Percentiles rank a stretch among this genome's conserved stretches.
phyloP scores from a whole-genome alignment of 2,797 vertebrate genomes.

The Jordanella pulchra region DNA sequence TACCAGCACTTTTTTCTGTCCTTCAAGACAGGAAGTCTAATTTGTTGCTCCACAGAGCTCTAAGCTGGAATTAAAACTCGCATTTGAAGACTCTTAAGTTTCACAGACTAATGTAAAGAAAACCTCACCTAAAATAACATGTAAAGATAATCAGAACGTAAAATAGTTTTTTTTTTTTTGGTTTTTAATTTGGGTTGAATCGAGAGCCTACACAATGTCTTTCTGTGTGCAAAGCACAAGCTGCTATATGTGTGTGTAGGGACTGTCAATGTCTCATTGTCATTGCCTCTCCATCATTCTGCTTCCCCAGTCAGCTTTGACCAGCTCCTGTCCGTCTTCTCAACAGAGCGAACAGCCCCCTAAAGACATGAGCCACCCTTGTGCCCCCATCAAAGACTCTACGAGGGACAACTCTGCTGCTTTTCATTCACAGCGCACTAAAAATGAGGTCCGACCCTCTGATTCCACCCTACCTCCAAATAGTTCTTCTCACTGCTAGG shows the following conservation, averaged over 20 bases:
- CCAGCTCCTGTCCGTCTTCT: slow-evolving; percentile 66
- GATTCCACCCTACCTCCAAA: slow-evolving; percentile 31
- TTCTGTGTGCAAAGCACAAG: neutral
- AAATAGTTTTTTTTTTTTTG: slow-evolving; percentile 12
- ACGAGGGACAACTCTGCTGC: slow-evolving; percentile 83
- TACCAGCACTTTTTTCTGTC: neutral
- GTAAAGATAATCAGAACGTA: neutral
- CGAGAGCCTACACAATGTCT: slow-evolving; percentile 2
- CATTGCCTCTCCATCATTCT: slow-evolving; percentile 62
- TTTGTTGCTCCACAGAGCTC: neutral
- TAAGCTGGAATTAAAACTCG: neutral
- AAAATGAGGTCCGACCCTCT: slow-evolving; percentile 84
- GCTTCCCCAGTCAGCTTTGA: slow-evolving; percentile 70
- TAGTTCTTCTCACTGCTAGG: slow-evolving; percentile 45
- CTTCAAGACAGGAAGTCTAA: neutral
- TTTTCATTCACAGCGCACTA: slow-evolving; percentile 86
- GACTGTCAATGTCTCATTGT: slow-evolving; percentile 51
- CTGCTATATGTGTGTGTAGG: slow-evolving; percentile 26
- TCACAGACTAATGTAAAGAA: slow-evolving; percentile 11
- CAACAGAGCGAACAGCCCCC: slow-evolving; percentile 86
- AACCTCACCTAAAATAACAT: neutral
- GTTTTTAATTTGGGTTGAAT: neutral
- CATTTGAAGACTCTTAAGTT: neutral
- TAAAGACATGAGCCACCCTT: slow-evolving; percentile 85
- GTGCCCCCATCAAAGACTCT: slow-evolving; percentile 85